Evolutionary conservation across 2,888 invertebrate genomes (phyloP).

Genomic region (Leptinotarsa rubiginosa): DNA sequence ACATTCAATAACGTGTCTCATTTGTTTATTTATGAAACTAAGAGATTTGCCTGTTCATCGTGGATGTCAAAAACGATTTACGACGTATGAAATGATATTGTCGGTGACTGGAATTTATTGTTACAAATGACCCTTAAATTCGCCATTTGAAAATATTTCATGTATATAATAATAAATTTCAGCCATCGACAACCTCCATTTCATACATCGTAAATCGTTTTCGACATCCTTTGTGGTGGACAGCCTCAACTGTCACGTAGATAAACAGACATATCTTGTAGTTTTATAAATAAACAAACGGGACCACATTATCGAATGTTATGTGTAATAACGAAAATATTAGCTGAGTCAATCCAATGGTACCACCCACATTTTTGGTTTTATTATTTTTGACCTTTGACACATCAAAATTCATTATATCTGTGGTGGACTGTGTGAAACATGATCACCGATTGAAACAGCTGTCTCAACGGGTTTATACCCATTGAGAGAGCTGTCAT

Average conservation of each 20-base stretch:
- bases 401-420: too few species aligned
- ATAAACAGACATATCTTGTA: slow-evolving; percentile 9
- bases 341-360: background rate
- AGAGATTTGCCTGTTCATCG: background rate
- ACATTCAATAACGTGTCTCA: slow-evolving; percentile 2
- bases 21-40: slow-evolving; percentile 10
- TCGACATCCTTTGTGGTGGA: background rate
- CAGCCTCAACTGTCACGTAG: too few species aligned
- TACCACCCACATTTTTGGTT: background rate
- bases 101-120: slow-evolving; percentile 16
- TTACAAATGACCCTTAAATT: slow-evolving; percentile 6
- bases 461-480: too few species aligned
- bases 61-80: background rate
- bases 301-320: background rate
- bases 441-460: too few species aligned
- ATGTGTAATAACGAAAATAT: background rate
- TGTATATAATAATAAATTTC: slow-evolving; percentile 1
- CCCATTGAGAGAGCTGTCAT: too few species aligned
- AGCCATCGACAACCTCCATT: background rate
- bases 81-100: slow-evolving; percentile 1
- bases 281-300: slow-evolving; percentile 12
- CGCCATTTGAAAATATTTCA: background rate
- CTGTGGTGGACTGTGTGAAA: too few species aligned
- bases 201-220: slow-evolving; percentile 6
- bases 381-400: too few species aligned